Percentiles rank a stretch among this genome's conserved stretches.
Evolutionary conservation across 2,797 vertebrate genomes (phyloP).

Genomic region (Furcifer pardalis): DNA sequence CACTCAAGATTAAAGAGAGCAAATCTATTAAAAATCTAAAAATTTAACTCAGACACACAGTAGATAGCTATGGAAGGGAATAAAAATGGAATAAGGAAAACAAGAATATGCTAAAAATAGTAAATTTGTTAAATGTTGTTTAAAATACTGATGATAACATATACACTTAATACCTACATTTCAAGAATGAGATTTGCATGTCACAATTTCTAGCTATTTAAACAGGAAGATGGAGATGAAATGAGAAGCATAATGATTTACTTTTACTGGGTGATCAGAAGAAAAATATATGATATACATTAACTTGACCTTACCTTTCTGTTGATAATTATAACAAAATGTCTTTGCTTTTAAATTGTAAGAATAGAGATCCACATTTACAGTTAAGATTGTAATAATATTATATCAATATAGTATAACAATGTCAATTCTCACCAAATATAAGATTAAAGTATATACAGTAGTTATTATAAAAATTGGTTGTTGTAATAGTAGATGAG

Average conservation of each 20-base stretch:
- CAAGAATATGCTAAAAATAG: neutral
- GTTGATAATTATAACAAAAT: conserved; percentile 72
- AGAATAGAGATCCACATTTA: conserved; percentile 30
- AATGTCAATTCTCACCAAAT: neutral
- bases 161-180: conserved; percentile 42
- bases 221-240: conserved; percentile 58
- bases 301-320: conserved; percentile 64
- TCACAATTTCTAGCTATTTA: conserved; percentile 43
- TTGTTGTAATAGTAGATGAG: neutral
- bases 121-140: neutral
- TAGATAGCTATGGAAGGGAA: neutral
- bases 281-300: conserved; percentile 66
- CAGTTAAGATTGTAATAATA: conserved; percentile 25
- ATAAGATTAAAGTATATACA: neutral
- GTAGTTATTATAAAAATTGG: neutral
- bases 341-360: conserved; percentile 61
- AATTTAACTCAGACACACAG: neutral
- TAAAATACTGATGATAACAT: neutral
- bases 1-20: neutral
- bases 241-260: conserved; percentile 63
- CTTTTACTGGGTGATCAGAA: conserved; percentile 62
- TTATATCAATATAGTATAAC: neutral
- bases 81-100: neutral
- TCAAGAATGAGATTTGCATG: conserved; percentile 32
- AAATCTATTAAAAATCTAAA: neutral